Evolutionary conservation across 2,888 invertebrate species (phyloP).

Genomic region (Coronaproctus castanopsis): DNA sequence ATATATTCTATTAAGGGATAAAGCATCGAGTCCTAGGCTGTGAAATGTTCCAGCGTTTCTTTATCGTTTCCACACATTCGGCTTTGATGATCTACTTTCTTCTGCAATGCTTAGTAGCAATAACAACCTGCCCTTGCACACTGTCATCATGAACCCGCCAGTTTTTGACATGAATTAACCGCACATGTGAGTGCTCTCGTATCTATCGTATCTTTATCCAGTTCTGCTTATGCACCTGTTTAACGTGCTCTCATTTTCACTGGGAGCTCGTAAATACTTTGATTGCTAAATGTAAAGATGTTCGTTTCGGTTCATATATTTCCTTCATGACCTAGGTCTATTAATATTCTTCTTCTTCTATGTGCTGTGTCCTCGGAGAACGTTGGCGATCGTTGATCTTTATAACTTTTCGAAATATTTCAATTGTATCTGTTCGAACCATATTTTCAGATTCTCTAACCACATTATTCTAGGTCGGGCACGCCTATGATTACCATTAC

Average conservation of each 20-base stretch:
- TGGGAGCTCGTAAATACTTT: not conserved
- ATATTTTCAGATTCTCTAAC: no score
- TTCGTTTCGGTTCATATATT: not conserved
- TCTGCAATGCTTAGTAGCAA: not conserved
- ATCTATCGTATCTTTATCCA: not conserved
- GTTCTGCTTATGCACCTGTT: not conserved
- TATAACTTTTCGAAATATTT: no score
- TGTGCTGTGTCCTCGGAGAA: no score
- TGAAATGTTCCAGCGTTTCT: not conserved
- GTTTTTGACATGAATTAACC: not conserved
- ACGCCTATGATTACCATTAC: no score
- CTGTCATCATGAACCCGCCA: not conserved
- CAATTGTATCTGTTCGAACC: no score
- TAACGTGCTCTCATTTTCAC: not conserved
- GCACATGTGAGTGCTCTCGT: no score
- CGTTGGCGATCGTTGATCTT: no score
- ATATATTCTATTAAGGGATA: not conserved
- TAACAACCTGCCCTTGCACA: not conserved
- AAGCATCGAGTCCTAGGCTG: not conserved
- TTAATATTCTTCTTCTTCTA: no score
- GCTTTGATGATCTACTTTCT: not conserved
- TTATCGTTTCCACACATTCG: not conserved
- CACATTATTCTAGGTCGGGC: no score
- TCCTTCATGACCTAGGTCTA: no score
- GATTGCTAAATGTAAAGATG: not conserved